Percentiles rank a stretch among this genome's conserved stretches.
Evolutionary conservation across 2,113 vertebrate species (phyloP).

Genomic region (Chlamydotis undulata): DNA sequence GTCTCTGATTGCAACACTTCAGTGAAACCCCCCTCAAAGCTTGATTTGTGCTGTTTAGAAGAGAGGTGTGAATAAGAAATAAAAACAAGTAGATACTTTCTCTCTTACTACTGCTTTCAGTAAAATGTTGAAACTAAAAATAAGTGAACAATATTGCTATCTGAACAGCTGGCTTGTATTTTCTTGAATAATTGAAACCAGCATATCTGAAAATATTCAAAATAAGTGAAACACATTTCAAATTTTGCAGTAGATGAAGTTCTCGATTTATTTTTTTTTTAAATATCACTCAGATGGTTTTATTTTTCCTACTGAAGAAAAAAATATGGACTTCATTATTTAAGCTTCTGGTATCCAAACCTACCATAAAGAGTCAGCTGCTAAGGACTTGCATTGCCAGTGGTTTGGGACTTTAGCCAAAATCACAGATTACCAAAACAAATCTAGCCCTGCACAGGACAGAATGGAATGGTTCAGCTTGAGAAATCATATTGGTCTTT

Average conservation of each 20-base stretch:
- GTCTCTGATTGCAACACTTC: neutral
- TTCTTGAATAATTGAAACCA: conserved; percentile 37
- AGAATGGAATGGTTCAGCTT: neutral
- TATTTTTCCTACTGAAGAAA: conserved; percentile 33
- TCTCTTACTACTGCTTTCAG: neutral
- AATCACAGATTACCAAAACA: conserved; percentile 24
- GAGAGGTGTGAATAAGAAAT: neutral
- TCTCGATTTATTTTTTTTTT: conserved; percentile 33
- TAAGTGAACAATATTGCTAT: neutral
- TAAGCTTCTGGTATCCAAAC: conserved; percentile 50
- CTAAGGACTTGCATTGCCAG: conserved; percentile 34
- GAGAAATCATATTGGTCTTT: neutral
- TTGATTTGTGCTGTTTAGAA: neutral
- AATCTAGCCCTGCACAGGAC: neutral
- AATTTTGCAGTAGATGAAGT: conserved; percentile 36
- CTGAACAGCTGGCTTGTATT: conserved; percentile 12
- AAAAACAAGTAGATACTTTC: neutral
- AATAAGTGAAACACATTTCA: conserved; percentile 13
- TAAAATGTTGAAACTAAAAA: conserved; percentile 15
- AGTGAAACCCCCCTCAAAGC: neutral
- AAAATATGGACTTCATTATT: conserved; percentile 25
- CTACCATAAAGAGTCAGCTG: conserved; percentile 48
- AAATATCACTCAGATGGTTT: conserved; percentile 53
- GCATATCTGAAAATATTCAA: conserved; percentile 29
- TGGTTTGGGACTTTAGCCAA: conserved; percentile 36